Conservation (phyloP, 2,797 vertebrate species). For the Oryzias dopingdopingensis region DNA sequence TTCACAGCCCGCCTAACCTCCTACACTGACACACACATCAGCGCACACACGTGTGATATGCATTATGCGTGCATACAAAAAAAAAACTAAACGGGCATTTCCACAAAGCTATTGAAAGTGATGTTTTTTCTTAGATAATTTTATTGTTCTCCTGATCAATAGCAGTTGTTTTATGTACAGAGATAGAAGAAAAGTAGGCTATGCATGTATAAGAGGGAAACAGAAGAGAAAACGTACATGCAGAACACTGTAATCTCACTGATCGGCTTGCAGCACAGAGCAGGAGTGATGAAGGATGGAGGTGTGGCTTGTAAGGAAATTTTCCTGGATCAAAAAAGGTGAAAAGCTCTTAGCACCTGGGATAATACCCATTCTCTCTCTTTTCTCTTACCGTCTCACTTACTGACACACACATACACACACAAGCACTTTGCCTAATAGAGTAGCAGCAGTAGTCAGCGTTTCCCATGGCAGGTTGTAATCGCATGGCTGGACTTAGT, state of each 20-base stretch:
- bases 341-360: constrained; percentile 72
- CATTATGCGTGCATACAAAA: constrained; percentile 13
- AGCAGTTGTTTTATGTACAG: constrained; percentile 30
- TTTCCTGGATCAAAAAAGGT: constrained; percentile 51
- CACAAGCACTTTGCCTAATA: constrained; percentile 79
- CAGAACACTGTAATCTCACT: constrained; percentile 50
- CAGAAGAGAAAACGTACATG: constrained; percentile 47
- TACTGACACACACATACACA: constrained; percentile 43
- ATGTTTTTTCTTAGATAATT: constrained; percentile 22
- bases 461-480: constrained; percentile 74
- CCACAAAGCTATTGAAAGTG: constrained; percentile 26
- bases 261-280: constrained; percentile 42
- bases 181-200: constrained; percentile 21
- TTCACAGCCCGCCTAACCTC: constrained; percentile 76
- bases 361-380: constrained; percentile 60
- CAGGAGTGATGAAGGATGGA: constrained; percentile 37
- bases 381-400: constrained; percentile 24
- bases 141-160: neutral
- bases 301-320: constrained; percentile 57
- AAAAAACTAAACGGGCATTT: constrained; percentile 20
- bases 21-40: constrained; percentile 48
- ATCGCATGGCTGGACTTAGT: constrained; percentile 75
- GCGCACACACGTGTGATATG: constrained; percentile 19
- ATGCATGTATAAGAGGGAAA: constrained; percentile 32
- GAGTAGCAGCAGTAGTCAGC: constrained; percentile 79